Evolutionary conservation across 1,140 invertebrate genomes (phyloP).

Genomic region (Cyclina sinensis): DNA sequence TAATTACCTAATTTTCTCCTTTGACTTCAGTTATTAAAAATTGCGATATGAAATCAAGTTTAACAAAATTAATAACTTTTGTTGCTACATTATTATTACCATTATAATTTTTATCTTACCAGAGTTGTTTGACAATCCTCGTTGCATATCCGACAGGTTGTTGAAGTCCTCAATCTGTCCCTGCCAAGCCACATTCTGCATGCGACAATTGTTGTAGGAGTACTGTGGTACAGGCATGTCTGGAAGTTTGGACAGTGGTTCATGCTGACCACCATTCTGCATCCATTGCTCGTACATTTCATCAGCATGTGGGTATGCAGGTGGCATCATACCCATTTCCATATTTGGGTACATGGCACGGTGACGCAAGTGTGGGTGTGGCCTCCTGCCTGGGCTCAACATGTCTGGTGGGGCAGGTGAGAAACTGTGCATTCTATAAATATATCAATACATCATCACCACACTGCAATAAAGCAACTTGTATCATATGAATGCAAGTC

Average conservation of each 20-base stretch:
- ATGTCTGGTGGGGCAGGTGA: slow-evolving; percentile 74
- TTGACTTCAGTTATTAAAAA: no score
- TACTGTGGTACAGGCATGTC: slow-evolving; percentile 37
- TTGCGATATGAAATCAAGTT: not conserved
- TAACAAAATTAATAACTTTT: no score
- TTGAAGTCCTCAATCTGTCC: slow-evolving; percentile 63
- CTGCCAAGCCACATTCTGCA: slow-evolving; percentile 65
- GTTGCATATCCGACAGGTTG: slow-evolving; percentile 50
- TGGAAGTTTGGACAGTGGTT: not conserved
- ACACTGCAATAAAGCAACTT: no score
- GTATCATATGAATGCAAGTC: no score
- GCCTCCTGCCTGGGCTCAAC: slow-evolving; percentile 75
- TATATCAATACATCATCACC: no score
- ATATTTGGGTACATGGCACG: slow-evolving; percentile 71
- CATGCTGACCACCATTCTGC: slow-evolving; percentile 53
- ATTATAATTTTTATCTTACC: no score
- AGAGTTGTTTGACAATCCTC: slow-evolving; percentile 45
- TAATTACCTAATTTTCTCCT: no score
- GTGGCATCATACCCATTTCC: slow-evolving; percentile 70
- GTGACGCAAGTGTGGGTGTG: slow-evolving; percentile 72
- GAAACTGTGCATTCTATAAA: slow-evolving; percentile 66
- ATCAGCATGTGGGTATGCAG: slow-evolving; percentile 63
- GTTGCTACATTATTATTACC: no score
- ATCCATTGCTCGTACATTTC: slow-evolving; percentile 66
- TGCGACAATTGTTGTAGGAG: slow-evolving; percentile 60